phyloP scores from a whole-genome alignment of 2,113 vertebrate species.

The pig (Sus scrofa) region T2T-Sscrofa CM000826.6:54844501-54845000 shows the following conservation, averaged over 20 bases:
- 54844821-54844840: not conserved
- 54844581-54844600: not conserved
- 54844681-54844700: not conserved
- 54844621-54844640: not conserved
- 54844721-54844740: not conserved
- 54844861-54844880: constrained; percentile 29
- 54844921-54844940: not conserved
- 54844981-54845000: constrained; percentile 67
- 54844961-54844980: not conserved
- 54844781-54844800: not conserved
- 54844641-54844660: not conserved
- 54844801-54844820: constrained; percentile 15
- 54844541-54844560: not conserved
- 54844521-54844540: not conserved
- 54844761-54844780: not conserved
- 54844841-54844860: constrained; percentile 41
- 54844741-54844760: constrained; percentile 20
- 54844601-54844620: not conserved
- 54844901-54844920: constrained; percentile 10
- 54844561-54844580: not conserved
- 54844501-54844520: not conserved
- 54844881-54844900: not conserved
- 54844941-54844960: constrained; percentile 23
- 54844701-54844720: not conserved
- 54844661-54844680: not conserved